A percentile compares a stretch with the other conserved stretches of the same genome.
Conservation (phyloP, 1,140 invertebrate genomes). For the Druon quercuslanigerum region DNA sequence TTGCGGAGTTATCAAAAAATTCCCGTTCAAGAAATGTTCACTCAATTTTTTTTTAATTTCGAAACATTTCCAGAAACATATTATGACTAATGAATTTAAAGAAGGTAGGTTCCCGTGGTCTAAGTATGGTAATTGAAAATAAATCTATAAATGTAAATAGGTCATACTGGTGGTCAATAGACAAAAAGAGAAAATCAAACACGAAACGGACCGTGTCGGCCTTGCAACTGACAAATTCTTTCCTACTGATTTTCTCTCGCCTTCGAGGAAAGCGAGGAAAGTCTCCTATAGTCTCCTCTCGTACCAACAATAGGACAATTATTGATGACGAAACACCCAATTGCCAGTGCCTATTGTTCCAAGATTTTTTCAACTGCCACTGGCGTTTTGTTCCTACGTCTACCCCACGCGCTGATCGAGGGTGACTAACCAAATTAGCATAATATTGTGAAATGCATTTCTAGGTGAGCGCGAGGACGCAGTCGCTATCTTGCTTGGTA, state of each 20-base stretch:
- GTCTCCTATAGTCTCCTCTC: conserved; percentile 30
- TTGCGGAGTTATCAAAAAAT: no score
- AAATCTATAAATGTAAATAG: background rate
- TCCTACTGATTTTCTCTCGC: conserved; percentile 14
- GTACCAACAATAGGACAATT: conserved; percentile 57
- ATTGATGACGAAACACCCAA: conserved; percentile 46
- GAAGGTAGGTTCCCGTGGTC: background rate
- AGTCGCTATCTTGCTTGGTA: no score
- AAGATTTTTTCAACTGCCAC: conserved; percentile 33
- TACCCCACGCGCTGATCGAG: conserved; percentile 48
- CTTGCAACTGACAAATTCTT: conserved; percentile 12
- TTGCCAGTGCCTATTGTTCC: conserved; percentile 51
- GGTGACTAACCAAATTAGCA: conserved; percentile 62
- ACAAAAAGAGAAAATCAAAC: conserved; percentile 5
- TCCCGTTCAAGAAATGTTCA: no score
- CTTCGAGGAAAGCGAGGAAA: conserved; percentile 2
- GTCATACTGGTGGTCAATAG: background rate
- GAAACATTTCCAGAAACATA: no score
- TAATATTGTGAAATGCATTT: conserved; percentile 58
- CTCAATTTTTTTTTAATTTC: no score
- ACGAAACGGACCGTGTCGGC: background rate
- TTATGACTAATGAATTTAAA: no score
- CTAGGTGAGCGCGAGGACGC: conserved; percentile 49
- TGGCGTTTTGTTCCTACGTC: conserved; percentile 49
- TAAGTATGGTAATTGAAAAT: background rate